Evolutionary conservation across 2,113 vertebrate species (phyloP), one percentile per base, ranked within the genome.

Genomic region (Tragelaphus buxtoni): DNA sequence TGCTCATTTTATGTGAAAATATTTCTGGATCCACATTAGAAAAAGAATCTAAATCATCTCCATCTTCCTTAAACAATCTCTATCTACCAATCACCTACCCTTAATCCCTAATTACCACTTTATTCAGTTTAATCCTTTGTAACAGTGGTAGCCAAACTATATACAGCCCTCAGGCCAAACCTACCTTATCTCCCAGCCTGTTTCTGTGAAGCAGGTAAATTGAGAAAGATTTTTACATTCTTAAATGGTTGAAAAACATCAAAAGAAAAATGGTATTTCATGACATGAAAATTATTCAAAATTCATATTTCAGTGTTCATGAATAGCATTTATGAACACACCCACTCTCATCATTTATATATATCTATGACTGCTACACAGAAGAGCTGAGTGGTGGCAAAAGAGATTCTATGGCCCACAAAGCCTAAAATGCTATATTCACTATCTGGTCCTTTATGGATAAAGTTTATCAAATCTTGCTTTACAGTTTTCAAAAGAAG

Each of bases 401-500:
- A 63, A 94, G 60, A 95, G 16, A 94, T 53, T 85, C 58, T 47
- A 86, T 89, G 47, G 61, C 55, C 51, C 3, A 20, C 74, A 95
- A 93, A 93, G 24, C 49, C 80, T 87, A 86, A 92, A 92, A 92
- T 45, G 42, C 24, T 76, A 45, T 94, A 95, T 65, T 85, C 92
- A 86, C 42, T 92, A 87, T 51, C 61, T 95, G 63, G 42, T 56
- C 90, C 56, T 65, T 87, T 65, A 93, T 5, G 76, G 63, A 76
- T 88, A 96, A 92, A 74, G 76, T 90, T 82, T 47, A 17, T 28
- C 53, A 39, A 81, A 24, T 35, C 32, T 82, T 49, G 47, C 35
- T 96, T 84, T 91, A 88, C 18, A 83, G 45, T 93, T 97, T 84
- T 60, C 56, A 79, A 89, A 88, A 74, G 47, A 92, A 96, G 10